Evolutionary conservation across 1,140 invertebrate genomes (phyloP).

Genomic region (Drosophila sp.): DNA sequence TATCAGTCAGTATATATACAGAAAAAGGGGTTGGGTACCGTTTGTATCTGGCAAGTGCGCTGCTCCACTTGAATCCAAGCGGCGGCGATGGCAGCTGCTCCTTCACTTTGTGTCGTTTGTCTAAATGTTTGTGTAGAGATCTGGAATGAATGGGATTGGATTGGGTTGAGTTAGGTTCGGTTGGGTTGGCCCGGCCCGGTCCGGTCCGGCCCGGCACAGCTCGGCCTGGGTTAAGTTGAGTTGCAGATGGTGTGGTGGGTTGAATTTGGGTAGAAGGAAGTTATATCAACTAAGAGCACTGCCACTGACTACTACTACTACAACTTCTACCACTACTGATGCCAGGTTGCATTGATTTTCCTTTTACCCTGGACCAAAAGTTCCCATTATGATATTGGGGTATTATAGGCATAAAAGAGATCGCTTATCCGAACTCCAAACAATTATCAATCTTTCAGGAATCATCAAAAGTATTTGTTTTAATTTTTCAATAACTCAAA

Average conservation of each 20-base stretch:
- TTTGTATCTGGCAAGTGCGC: constrained; percentile 49
- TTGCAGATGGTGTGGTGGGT: background rate
- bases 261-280: constrained; percentile 19
- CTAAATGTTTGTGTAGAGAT: constrained; percentile 70
- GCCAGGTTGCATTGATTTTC: constrained; percentile 17
- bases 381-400: background rate
- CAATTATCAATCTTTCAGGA: background rate
- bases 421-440: background rate
- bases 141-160: constrained; percentile 28
- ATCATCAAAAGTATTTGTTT: no score
- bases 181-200: background rate
- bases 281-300: constrained; percentile 66
- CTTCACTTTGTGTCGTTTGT: constrained; percentile 67
- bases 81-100: constrained; percentile 56
- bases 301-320: constrained; percentile 22
- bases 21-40: constrained; percentile 6
- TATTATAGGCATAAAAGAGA: background rate
- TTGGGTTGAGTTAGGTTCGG: constrained; percentile 27
- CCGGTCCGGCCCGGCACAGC: background rate
- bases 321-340: background rate
- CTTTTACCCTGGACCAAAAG: constrained; percentile 3
- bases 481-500: no score
- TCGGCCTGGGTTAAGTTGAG: background rate
- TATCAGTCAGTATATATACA: background rate
- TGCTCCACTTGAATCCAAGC: constrained; percentile 60